These are phyloP conservation scores for Burhinus bistriatus DNA, from an alignment of 2,113 vertebrate species.

Conservation along the genomic window DNA sequence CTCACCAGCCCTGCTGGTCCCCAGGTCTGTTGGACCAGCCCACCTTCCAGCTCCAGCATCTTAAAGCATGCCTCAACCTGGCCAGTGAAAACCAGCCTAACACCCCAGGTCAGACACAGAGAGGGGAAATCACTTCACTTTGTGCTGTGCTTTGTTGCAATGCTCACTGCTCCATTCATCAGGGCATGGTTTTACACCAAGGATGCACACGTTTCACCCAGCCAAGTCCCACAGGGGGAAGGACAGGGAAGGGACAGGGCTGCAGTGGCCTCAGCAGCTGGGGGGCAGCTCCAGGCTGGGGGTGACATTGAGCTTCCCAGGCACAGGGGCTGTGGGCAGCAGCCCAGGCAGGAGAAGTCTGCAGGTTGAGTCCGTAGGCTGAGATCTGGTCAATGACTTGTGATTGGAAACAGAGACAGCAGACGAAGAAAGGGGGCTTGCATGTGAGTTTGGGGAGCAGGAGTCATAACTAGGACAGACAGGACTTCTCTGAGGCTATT, in stretches of 20 bases:
- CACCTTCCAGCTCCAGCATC: neutral
- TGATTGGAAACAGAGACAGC: neutral
- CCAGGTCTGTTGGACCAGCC: neutral
- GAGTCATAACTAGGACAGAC: neutral
- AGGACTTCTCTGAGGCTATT: neutral
- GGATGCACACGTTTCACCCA: neutral
- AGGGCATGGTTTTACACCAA: neutral
- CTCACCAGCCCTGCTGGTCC: neutral
- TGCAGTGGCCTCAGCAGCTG: neutral
- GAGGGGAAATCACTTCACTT: neutral
- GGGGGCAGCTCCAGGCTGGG: neutral
- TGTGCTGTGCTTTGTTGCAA: neutral
- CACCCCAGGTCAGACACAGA: neutral
- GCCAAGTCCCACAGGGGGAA: neutral
- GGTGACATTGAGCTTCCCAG: neutral
- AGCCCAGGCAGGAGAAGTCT: neutral
- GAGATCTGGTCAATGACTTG: neutral
- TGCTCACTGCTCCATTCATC: neutral
- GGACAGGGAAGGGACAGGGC: neutral
- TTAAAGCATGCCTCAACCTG: neutral
- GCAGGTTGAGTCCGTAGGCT: neutral
- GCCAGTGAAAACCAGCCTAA: neutral
- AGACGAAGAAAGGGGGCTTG: neutral
- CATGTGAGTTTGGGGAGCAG: neutral
- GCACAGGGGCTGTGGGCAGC: neutral